Percentiles rank a stretch among this genome's conserved stretches.
Conservation (phyloP, 2,797 vertebrate species). For the Cetoscarus ocellatus region DNA sequence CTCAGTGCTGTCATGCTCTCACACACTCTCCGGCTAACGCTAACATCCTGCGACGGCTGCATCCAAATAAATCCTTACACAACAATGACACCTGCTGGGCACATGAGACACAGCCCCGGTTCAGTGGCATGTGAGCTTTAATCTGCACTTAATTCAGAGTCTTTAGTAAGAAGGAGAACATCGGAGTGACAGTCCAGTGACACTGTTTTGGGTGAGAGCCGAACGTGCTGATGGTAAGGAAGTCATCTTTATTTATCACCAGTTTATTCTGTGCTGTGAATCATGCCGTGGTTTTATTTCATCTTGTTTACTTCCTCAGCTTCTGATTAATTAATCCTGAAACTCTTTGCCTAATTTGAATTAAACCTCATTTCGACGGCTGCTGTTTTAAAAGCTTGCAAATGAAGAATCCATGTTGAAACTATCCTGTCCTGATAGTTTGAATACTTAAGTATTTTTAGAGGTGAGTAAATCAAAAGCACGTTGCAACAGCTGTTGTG, state of each 20-base stretch:
- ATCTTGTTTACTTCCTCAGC: conserved; percentile 10
- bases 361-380: conserved; percentile 22
- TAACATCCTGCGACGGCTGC: not conserved
- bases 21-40: conserved; percentile 23
- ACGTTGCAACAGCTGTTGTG: too few relatives aligned
- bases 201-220: conserved; percentile 3
- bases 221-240: not conserved
- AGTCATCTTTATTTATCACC: not conserved
- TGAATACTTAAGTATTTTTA: too few relatives aligned
- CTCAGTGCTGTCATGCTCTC: conserved; percentile 23
- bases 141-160: not conserved
- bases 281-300: conserved; percentile 9
- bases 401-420: conserved; percentile 9
- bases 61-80: conserved; percentile 42
- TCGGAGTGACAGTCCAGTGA: too few relatives aligned
- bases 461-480: too few relatives aligned
- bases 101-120: not conserved
- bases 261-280: conserved; percentile 16
- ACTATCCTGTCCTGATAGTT: too few relatives aligned
- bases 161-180: not conserved
- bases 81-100: conserved; percentile 71
- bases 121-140: too few relatives aligned
- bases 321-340: conserved; percentile 31
- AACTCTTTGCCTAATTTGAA: conserved; percentile 7
- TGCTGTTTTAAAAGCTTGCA: conserved; percentile 16